These are phyloP conservation scores for Bucorvus abyssinicus DNA, from an alignment of 2,797 vertebrate species.

Conservation along the genomic window DNA sequence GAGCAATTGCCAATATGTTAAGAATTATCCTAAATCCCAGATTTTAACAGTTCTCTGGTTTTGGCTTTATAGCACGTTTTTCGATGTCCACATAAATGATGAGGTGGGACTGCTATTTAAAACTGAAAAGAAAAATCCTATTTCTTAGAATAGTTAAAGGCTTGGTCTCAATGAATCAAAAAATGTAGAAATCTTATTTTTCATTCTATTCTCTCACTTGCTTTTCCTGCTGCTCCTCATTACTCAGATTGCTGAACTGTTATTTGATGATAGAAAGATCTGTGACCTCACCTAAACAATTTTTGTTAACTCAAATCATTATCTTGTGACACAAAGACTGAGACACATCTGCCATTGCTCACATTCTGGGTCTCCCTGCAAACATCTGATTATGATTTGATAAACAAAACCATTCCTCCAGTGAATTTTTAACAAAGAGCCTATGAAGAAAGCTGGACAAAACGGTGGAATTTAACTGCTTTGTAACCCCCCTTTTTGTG, in stretches of 20 bases:
- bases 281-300: conserved; percentile 41
- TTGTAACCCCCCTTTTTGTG: neutral
- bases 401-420: conserved; percentile 40
- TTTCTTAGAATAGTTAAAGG: conserved; percentile 30
- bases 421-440: conserved; percentile 25
- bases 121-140: conserved; percentile 3
- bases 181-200: neutral
- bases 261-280: conserved; percentile 56
- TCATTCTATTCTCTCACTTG: neutral
- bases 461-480: neutral
- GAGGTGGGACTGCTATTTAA: conserved; percentile 25
- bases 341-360: conserved; percentile 38
- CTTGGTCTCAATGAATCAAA: conserved; percentile 25
- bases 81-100: neutral
- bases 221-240: conserved; percentile 58
- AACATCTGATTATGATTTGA: conserved; percentile 64
- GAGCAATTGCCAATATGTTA: neutral
- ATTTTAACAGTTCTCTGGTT: conserved; percentile 11
- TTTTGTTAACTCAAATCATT: conserved; percentile 52
- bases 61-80: neutral
- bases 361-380: conserved; percentile 31
- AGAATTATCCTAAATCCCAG: conserved; percentile 15
- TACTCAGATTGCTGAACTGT: conserved; percentile 38
- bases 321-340: conserved; percentile 22
- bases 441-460: conserved; percentile 2